Evolutionary conservation across 2,113 vertebrate species (phyloP).

Genomic region (Struthio camelus): DNA sequence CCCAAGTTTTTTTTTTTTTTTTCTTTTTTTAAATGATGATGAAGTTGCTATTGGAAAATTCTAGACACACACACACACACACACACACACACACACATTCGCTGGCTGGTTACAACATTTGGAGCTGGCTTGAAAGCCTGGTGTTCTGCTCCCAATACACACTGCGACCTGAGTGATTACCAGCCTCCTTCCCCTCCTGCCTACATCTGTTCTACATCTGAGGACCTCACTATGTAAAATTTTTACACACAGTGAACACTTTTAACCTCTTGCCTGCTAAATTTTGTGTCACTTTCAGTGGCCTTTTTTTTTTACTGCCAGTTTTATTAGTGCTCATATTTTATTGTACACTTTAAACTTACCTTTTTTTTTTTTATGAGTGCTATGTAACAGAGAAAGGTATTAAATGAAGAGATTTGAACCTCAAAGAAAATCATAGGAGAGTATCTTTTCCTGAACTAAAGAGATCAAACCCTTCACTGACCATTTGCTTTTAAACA

Average conservation of each 20-base stretch:
- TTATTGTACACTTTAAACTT: constrained; percentile 78
- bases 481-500: constrained; percentile 35
- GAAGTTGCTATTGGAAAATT: constrained; percentile 80
- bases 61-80: constrained; percentile 60
- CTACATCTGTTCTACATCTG: constrained; percentile 86
- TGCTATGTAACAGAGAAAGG: constrained; percentile 68
- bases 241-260: constrained; percentile 81
- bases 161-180: constrained; percentile 73
- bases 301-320: constrained; percentile 71
- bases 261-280: constrained; percentile 86
- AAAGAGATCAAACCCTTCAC: constrained; percentile 43
- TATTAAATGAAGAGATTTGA: constrained; percentile 74
- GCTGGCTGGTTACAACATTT: constrained; percentile 72
- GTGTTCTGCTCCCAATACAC: constrained; percentile 76
- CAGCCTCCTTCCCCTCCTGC: constrained; percentile 78
- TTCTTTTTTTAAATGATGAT: constrained; percentile 69
- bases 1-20: constrained; percentile 62
- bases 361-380: constrained; percentile 69
- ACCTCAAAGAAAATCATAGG: constrained; percentile 67
- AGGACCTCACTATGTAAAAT: constrained; percentile 81
- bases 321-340: constrained; percentile 79
- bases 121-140: constrained; percentile 74
- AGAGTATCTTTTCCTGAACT: constrained; percentile 51
- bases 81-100: constrained; percentile 4
- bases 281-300: constrained; percentile 72